Percentiles rank a stretch among this genome's conserved stretches.
Evolutionary conservation across 1,140 invertebrate genomes (phyloP).

Genomic region (Neodiprion virginianus): DNA sequence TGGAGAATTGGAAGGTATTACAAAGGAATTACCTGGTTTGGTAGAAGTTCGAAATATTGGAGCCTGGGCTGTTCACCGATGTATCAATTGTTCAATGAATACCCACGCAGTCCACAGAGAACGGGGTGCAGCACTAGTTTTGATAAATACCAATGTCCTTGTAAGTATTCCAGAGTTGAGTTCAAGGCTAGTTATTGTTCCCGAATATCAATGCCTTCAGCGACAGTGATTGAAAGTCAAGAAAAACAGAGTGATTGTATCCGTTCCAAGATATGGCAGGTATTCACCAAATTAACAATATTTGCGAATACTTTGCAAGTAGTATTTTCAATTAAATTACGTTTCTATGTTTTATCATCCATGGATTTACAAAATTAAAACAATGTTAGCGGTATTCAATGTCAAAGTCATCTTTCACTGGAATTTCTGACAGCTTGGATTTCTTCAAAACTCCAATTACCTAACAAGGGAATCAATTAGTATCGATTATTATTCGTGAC

Average conservation of each 20-base stretch:
- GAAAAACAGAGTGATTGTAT: no score
- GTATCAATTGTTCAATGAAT: constrained; percentile 58
- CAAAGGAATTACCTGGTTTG: constrained; percentile 58
- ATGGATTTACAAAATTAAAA: no score
- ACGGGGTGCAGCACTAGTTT: constrained; percentile 58
- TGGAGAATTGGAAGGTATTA: constrained; percentile 56
- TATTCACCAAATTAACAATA: no score
- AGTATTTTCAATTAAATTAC: neutral
- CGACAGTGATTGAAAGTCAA: no score
- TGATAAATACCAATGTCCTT: constrained; percentile 58
- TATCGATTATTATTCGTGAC: no score
- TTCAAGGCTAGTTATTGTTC: neutral
- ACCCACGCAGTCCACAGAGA: constrained; percentile 63
- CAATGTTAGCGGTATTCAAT: no score
- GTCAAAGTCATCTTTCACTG: neutral
- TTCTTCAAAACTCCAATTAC: no score
- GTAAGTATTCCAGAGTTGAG: constrained; percentile 47
- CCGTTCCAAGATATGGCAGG: no score
- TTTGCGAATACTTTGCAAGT: neutral
- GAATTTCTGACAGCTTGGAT: no score
- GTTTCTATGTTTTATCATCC: no score
- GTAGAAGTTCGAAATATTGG: constrained; percentile 57
- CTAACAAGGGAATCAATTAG: no score
- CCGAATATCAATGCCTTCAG: neutral
- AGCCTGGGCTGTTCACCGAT: constrained; percentile 60